phyloP scores from a whole-genome alignment of 2,797 vertebrate genomes.

The Vespertilio murinus region DNA sequence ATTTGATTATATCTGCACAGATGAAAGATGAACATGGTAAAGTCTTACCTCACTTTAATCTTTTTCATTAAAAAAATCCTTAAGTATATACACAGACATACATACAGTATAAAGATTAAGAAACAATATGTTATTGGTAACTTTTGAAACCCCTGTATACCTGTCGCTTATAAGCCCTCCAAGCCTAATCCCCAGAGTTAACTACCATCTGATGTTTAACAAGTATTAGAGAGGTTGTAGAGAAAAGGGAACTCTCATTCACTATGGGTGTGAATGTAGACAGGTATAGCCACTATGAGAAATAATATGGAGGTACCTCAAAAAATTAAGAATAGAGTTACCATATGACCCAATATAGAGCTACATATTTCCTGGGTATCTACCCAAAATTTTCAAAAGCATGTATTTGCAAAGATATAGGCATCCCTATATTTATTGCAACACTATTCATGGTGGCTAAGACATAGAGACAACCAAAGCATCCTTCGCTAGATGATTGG shows the following conservation, averaged over 20 bases:
- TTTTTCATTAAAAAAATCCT: not conserved
- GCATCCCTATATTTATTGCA: not conserved
- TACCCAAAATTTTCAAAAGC: not conserved
- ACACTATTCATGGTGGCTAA: not conserved
- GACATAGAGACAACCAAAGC: not conserved
- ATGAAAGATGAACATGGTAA: not conserved
- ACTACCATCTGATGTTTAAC: not conserved
- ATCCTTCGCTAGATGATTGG: not conserved
- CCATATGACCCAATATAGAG: not conserved
- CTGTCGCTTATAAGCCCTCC: fast-evolving
- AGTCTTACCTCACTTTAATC: not conserved
- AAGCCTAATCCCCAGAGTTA: not conserved
- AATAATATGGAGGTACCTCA: not conserved
- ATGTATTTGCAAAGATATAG: not conserved
- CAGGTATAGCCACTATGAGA: not conserved
- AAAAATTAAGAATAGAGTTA: not conserved
- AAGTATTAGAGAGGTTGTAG: not conserved
- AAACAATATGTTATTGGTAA: not conserved
- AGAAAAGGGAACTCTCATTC: not conserved
- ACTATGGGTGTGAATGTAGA: not conserved
- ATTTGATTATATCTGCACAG: not conserved
- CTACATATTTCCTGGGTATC: not conserved
- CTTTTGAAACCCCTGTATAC: not conserved
- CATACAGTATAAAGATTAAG: not conserved
- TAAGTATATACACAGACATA: not conserved